Conservation (phyloP, 2,888 invertebrate species). For the Penaeus monodon region DNA sequence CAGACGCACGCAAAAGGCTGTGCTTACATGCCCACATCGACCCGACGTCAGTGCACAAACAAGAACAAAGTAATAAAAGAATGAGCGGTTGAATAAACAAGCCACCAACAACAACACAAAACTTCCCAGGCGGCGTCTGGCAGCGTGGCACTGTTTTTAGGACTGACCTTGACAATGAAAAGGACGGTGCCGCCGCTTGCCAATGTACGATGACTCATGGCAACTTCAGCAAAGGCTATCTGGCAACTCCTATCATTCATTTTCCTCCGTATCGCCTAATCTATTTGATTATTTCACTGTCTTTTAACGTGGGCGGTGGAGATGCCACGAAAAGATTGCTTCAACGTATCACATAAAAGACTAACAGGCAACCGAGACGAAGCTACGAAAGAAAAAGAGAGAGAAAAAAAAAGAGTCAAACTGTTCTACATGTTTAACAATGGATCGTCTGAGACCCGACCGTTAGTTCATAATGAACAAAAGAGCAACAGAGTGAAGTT, state of each 20-base stretch:
- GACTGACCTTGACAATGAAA: constrained; percentile 21
- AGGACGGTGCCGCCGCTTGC: constrained; percentile 9
- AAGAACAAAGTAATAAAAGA: no score
- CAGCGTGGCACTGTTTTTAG: constrained; percentile 23
- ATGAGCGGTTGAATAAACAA: not conserved
- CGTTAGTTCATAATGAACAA: not conserved
- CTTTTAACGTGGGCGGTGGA: not conserved
- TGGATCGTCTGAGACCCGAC: not conserved
- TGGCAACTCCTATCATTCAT: no score
- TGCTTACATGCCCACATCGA: no score
- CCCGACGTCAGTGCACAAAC: no score
- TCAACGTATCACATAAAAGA: no score
- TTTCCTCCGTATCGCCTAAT: not conserved
- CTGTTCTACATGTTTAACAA: not conserved
- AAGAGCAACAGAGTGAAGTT: constrained; percentile 1
- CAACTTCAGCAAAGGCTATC: not conserved
- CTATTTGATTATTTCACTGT: not conserved
- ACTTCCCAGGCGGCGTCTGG: constrained; percentile 13
- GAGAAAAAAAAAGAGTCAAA: no score
- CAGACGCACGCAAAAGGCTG: no score
- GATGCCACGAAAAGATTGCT: no score
- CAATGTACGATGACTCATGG: constrained; percentile 3
- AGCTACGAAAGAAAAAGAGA: no score
- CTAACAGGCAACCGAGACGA: no score
- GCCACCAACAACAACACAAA: not conserved